Percentiles rank a stretch among this genome's conserved stretches.
Conservation (phyloP, 2,797 vertebrate genomes). For the Brachymystax lenok region DNA sequence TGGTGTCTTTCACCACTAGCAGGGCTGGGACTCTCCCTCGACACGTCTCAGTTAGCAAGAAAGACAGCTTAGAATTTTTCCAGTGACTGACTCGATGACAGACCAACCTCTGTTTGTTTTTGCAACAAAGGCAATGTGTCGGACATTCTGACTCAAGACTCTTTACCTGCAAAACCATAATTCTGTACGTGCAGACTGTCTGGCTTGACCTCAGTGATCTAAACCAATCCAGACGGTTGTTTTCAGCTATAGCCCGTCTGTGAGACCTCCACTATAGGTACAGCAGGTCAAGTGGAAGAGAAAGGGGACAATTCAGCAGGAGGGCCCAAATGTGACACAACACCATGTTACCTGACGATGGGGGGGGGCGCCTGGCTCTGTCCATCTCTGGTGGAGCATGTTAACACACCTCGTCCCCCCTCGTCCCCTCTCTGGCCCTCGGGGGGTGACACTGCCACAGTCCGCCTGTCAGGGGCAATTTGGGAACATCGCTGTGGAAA, state of each 20-base stretch:
- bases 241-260: neutral
- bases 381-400: neutral
- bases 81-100: constrained; percentile 10
- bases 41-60: constrained; percentile 3
- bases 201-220: neutral
- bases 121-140: constrained; percentile 1
- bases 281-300: constrained; percentile 4
- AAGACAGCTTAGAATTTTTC: constrained; percentile 2
- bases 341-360: neutral
- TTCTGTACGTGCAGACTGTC: neutral
- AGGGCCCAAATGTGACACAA: neutral
- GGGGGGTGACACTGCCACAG: neutral
- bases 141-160: neutral
- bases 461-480: constrained; percentile 3
- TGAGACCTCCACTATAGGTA: neutral
- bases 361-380: neutral
- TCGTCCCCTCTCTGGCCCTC: neutral
- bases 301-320: neutral
- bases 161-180: no score
- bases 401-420: neutral
- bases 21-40: neutral
- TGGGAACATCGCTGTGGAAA: neutral
- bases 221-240: neutral
- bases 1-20: constrained; percentile 3
- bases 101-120: neutral